phyloP scores from a whole-genome alignment of 2,888 invertebrate genomes.

The Luperina nickerlii region DNA sequence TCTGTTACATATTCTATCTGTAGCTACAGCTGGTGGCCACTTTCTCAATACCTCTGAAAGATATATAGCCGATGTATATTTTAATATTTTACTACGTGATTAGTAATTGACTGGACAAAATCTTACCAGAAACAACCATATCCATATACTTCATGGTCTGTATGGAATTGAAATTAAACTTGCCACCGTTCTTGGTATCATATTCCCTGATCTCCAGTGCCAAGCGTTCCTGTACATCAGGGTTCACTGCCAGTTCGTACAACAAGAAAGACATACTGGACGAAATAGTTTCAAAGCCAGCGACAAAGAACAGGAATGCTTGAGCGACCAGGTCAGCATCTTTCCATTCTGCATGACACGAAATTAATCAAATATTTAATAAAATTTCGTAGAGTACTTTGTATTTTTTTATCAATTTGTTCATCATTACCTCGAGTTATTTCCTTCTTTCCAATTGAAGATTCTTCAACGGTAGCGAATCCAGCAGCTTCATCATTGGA shows the following conservation, averaged over 20 bases:
- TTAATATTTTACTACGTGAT: background rate
- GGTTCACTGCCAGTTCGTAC: slow-evolving; percentile 77
- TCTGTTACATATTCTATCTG: slow-evolving; percentile 88
- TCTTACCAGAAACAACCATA: slow-evolving; percentile 85
- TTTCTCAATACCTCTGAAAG: slow-evolving; percentile 80
- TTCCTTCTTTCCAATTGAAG: slow-evolving; percentile 75
- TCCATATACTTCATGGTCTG: slow-evolving; percentile 82
- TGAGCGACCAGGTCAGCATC: slow-evolving; percentile 76
- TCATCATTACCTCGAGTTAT: slow-evolving; percentile 71
- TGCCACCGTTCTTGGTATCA: slow-evolving; percentile 74
- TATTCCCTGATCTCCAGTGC: slow-evolving; percentile 76
- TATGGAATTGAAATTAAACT: slow-evolving; percentile 84
- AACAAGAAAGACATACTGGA: slow-evolving; percentile 73
- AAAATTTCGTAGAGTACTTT: background rate
- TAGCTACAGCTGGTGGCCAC: slow-evolving; percentile 83
- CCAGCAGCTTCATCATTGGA: slow-evolving; percentile 75
- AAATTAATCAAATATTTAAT: background rate
- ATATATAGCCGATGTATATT: background rate
- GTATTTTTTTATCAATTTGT: too few species aligned
- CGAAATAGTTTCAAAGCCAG: slow-evolving; percentile 79
- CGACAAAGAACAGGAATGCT: slow-evolving; percentile 77
- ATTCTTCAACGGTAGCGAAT: slow-evolving; percentile 84
- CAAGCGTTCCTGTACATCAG: slow-evolving; percentile 77
- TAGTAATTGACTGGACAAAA: background rate
- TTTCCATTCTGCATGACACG: slow-evolving; percentile 66